phyloP scores from a whole-genome alignment of 2,888 invertebrate genomes.

The Nymphalis urticae region DNA sequence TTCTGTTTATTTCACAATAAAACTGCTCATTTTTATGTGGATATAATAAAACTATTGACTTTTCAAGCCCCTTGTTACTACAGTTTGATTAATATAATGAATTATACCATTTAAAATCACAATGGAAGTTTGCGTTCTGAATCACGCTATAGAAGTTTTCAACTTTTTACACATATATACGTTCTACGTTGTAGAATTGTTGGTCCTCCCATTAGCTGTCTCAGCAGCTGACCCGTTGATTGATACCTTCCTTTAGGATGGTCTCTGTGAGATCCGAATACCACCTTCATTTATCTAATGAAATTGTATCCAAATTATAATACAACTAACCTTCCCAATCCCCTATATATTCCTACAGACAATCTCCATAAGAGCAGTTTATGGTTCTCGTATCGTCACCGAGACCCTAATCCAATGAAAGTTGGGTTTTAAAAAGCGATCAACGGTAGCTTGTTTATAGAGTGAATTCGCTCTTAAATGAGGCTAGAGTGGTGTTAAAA shows the following conservation, averaged over 20 bases:
- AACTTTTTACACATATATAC: slow-evolving; percentile 9
- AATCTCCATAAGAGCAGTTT: slow-evolving; percentile 13
- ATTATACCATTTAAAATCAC: neutral
- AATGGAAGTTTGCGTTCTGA: slow-evolving; percentile 3
- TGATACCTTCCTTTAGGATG: slow-evolving; percentile 13
- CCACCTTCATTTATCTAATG: neutral
- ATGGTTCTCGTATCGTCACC: neutral
- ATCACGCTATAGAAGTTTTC: slow-evolving; percentile 23
- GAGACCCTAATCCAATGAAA: slow-evolving; percentile 2
- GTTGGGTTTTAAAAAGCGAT: slow-evolving; percentile 13
- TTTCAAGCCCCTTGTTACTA: no score
- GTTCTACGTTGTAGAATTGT: neutral
- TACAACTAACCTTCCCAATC: neutral
- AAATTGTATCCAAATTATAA: neutral
- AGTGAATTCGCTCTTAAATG: neutral
- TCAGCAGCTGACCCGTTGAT: slow-evolving; percentile 23
- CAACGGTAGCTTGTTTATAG: slow-evolving; percentile 15
- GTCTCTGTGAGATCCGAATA: slow-evolving; percentile 9
- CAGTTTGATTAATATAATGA: no score
- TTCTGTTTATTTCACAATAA: no score
- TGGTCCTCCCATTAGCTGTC: slow-evolving; percentile 25
- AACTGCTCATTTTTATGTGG: no score
- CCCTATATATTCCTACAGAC: slow-evolving; percentile 11
- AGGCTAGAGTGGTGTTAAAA: slow-evolving; percentile 11
- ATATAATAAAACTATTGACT: no score